Evolutionary conservation across 92 coral and sea anemone genomes (phyloP), one percentile per base, ranked within the genome.

Genomic region (Diadumene lineata): DNA sequence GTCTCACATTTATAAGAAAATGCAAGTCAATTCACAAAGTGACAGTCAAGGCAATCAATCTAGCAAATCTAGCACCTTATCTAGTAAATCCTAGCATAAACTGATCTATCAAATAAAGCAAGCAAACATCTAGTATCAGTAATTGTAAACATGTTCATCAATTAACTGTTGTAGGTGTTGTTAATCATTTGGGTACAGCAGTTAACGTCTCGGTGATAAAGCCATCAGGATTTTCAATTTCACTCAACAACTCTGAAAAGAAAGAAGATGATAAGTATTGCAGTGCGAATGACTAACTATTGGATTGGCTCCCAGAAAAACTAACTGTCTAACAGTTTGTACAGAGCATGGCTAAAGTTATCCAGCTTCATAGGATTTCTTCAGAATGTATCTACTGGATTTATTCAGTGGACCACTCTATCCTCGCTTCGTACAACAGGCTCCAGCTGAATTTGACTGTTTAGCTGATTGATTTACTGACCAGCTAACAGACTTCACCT

Each of bases 191-290:
- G 67, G 87, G 83, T 29, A 81, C 81, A 32, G 80, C 74, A 15
- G 67, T 68, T 31, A 88, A 72, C 2, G 68, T 46, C 25, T 88
- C 93, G 8, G 82, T 33, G 63, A 88, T 81, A 46, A 88, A 84
- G 22, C 64, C 80, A 65, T 84, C 93, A 1, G 93, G 89, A 13
- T 84, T 71, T 34, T 86, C 84, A 32, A 88, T 72, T 56, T 76
- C 89, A 34, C 84, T 48, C 58, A 88, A 71, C 51, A 88, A 31
- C 1, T 69, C 93, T 88, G 84, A 9, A 15, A 53, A 3, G 19
- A 53, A 23, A 53, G 19, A 53, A 6, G 24, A 53, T 9, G 3
- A 53, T 53, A 15, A 3, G 24, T 16, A 31, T 11, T 1, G 23
- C 34, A 28, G 68, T 62, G 8, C 31, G 23, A 27, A 64, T 34